A percentile compares a stretch with the other conserved stretches of the same genome.
Conservation (phyloP, 2,888 invertebrate species). For the Heliconius cydno region DNA sequence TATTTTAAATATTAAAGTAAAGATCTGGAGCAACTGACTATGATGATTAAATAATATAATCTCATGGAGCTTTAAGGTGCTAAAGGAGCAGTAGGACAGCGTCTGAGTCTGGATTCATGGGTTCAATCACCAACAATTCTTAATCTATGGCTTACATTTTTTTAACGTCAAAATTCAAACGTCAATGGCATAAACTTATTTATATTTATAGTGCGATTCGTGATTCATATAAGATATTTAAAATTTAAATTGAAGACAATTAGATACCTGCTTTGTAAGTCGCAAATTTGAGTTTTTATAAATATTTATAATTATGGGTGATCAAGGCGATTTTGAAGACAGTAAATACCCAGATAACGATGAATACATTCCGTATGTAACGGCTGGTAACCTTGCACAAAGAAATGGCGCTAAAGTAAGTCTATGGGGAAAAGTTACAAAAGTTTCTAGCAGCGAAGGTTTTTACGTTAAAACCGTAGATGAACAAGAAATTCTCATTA, state of each 20-base stretch:
- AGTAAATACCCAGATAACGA: constrained; percentile 78
- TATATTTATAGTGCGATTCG: background rate
- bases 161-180: background rate
- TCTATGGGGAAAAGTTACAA: constrained; percentile 78
- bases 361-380: constrained; percentile 77
- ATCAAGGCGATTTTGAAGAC: constrained; percentile 77
- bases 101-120: too few species aligned
- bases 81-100: too few species aligned
- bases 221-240: background rate
- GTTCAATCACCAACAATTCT: background rate
- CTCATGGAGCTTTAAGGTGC: too few species aligned
- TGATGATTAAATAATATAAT: too few species aligned
- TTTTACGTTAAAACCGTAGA: constrained; percentile 77
- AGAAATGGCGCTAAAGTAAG: constrained; percentile 78
- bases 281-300: background rate
- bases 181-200: constrained; percentile 7
- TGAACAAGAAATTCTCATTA: constrained; percentile 75
- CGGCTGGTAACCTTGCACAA: constrained; percentile 72
- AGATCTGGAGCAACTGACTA: too few species aligned
- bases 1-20: too few species aligned
- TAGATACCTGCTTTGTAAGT: background rate
- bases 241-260: constrained; percentile 2
- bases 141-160: background rate
- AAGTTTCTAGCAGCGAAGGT: constrained; percentile 74
- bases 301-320: constrained; percentile 61